phyloP scores from a whole-genome alignment of 2,113 vertebrate species.

The Dipodomys merriami region DNA sequence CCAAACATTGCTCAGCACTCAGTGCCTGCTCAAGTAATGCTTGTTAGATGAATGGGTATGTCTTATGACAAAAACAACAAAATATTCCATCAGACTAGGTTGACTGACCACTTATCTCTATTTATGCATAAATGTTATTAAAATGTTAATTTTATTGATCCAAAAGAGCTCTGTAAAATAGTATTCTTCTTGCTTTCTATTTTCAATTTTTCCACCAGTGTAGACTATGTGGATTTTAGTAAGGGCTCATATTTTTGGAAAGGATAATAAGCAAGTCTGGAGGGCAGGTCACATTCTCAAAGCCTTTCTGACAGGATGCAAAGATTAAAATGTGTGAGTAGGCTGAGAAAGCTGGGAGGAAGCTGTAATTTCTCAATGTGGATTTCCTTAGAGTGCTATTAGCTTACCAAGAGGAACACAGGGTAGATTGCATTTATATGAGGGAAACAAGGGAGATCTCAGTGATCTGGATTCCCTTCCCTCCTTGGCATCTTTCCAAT shows the following conservation, averaged over 20 bases:
- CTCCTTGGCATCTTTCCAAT: not conserved
- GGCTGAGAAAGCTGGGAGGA: slow-evolving; percentile 30
- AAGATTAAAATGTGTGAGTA: slow-evolving; percentile 64
- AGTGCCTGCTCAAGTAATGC: not conserved
- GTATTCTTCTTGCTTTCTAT: slow-evolving; percentile 63
- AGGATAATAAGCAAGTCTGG: slow-evolving; percentile 63
- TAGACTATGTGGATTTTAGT: slow-evolving; percentile 70
- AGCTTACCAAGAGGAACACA: slow-evolving; percentile 31
- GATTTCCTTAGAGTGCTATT: slow-evolving; percentile 65
- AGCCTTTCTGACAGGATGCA: slow-evolving; percentile 43
- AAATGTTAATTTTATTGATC: slow-evolving; percentile 64
- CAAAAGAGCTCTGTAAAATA: slow-evolving; percentile 8
- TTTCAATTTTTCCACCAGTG: slow-evolving; percentile 53
- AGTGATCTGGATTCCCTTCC: not conserved
- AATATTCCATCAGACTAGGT: not conserved
- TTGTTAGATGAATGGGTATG: not conserved
- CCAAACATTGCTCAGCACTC: not conserved
- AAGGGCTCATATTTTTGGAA: slow-evolving; percentile 62
- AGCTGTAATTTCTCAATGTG: slow-evolving; percentile 39
- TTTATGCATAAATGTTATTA: slow-evolving; percentile 4
- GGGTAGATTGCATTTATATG: slow-evolving; percentile 3
- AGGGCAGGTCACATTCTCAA: slow-evolving; percentile 60
- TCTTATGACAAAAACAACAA: not conserved
- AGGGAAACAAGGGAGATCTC: not conserved
- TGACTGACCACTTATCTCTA: not conserved